These are phyloP conservation scores for Heteromurus nitidus DNA, from an alignment of 2,888 invertebrate genomes.

Conservation along the genomic window DNA sequence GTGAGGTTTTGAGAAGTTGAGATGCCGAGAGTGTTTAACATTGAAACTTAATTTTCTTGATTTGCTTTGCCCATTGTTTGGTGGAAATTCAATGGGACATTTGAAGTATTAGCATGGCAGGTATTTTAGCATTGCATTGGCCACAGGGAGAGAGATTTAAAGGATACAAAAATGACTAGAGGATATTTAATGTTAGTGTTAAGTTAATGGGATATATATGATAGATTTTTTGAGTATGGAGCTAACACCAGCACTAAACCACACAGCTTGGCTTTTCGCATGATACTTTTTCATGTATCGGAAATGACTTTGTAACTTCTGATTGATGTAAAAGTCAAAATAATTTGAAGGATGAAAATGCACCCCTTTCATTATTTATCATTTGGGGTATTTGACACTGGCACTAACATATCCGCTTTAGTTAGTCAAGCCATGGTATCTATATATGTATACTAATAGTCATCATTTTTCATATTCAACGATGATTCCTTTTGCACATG, in stretches of 20 bases:
- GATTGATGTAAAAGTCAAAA: not conserved
- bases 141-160: too few relatives aligned
- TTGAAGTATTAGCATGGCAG: not conserved
- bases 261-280: too few relatives aligned
- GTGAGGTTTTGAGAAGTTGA: not conserved
- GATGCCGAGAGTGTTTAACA: not conserved
- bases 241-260: too few relatives aligned
- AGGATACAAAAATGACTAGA: not conserved
- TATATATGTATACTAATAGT: not conserved
- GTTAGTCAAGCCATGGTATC: not conserved
- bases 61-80: conserved; percentile 17
- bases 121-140: too few relatives aligned
- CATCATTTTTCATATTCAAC: not conserved
- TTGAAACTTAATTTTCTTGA: conserved; percentile 10
- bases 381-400: not conserved
- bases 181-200: not conserved
- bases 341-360: not conserved
- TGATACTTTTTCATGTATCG: not conserved
- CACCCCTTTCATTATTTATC: too few relatives aligned
- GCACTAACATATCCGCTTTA: not conserved
- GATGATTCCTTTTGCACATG: not conserved
- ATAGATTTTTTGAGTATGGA: not conserved
- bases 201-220: too few relatives aligned
- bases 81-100: conserved; percentile 14
- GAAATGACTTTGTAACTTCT: not conserved